Conservation (phyloP, 1,140 invertebrate genomes). For the Sipha flava region DNA sequence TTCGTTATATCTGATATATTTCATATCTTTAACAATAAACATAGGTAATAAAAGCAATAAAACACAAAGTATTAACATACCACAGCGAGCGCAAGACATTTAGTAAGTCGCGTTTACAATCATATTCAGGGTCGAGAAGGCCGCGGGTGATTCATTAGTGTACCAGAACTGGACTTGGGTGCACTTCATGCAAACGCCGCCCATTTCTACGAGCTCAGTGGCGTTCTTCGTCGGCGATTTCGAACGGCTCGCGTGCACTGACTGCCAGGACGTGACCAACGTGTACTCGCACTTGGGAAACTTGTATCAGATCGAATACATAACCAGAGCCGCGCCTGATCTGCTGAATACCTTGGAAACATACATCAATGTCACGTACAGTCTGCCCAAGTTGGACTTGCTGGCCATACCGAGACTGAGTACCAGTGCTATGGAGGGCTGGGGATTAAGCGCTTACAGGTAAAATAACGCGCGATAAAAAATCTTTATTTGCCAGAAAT, state of each 20-base stretch:
- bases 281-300: background rate
- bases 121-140: background rate
- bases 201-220: constrained; percentile 70
- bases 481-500: background rate
- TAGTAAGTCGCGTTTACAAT: too few species aligned
- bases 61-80: too few species aligned
- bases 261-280: background rate
- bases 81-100: too few species aligned
- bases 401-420: constrained; percentile 89
- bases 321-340: constrained; percentile 44
- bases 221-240: constrained; percentile 64
- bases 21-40: too few species aligned
- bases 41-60: too few species aligned
- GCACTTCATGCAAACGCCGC: constrained; percentile 46
- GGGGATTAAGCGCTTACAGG: constrained; percentile 74
- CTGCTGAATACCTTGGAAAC: constrained; percentile 39
- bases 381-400: constrained; percentile 58
- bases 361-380: constrained; percentile 35
- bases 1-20: too few species aligned
- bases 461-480: background rate
- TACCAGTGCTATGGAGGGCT: constrained; percentile 91
- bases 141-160: background rate
- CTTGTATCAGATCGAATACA: constrained; percentile 42
- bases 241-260: background rate
- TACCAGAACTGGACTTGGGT: background rate